Evolutionary conservation across 1,140 invertebrate genomes (phyloP), one percentile per base, ranked within the genome.

Genomic region (Maconellicoccus hirsutus): DNA sequence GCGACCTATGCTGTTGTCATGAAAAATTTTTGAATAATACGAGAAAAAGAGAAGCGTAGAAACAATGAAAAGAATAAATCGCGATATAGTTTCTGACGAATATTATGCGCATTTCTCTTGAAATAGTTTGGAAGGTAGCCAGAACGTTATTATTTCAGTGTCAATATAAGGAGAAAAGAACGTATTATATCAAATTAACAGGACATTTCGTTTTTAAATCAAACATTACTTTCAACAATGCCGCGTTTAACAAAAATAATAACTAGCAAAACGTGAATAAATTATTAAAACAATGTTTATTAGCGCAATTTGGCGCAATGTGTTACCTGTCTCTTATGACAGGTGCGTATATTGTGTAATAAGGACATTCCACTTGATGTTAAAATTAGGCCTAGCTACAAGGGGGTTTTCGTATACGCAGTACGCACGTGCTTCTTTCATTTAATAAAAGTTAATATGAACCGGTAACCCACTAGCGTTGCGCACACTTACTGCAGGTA

Each of bases 291-390:
- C 42, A 52, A 52, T 16, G n/a, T 8, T 52, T 52, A 52, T 52
- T 52, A 52, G 42, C 42, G 42, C 42, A 52, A 52, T 52, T 52
- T 52, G 42, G 42, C 16, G 42, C 42, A 52, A 52, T 52, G 42
- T 52, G 42, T 52, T 52, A 52, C 42, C 42, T 52, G 42, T 16
- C n/a, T 52, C 42, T 16, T 52, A 52, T 52, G 42, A 52, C 42
- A 52, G 42, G 42, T 52, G 42, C 42, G n/a, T 52, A 52, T 52
- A n/a, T n/a, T n/a, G n/a, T 52, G 10, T 52, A 52, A 52, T 52
- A 52, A 52, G 42, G 42, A 52, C n/a, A 52, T 52, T 52, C n/a
- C n/a, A 52, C 42, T 52, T 19, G 42, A 19, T 52, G 12, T 52
- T 52, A 6, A 8, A n/a, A 52, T 52, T 52, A 52, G n/a, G n/a